phyloP scores from a whole-genome alignment of 2,797 vertebrate species.

The Catostomus latipinnis region DNA sequence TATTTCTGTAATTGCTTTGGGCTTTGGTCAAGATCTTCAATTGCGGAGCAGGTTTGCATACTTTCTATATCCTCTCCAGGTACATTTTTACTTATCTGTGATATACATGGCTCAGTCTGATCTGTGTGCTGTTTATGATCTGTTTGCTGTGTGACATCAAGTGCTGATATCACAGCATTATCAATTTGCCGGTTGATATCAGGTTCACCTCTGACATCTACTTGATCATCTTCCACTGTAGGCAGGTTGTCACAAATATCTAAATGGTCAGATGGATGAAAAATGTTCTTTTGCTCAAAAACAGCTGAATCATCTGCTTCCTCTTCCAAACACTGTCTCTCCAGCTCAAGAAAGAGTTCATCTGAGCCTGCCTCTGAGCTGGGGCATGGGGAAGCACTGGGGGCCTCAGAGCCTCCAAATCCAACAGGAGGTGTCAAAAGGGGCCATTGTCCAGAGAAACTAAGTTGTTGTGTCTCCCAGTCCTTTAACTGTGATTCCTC shows the following conservation, averaged over 20 bases:
- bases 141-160: constrained; percentile 13
- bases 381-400: constrained; percentile 75
- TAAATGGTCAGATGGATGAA: constrained; percentile 61
- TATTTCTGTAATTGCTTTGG: not conserved
- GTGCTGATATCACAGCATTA: constrained; percentile 2
- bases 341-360: constrained; percentile 81
- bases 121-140: constrained; percentile 43
- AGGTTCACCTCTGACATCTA: constrained; percentile 21
- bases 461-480: constrained; percentile 71
- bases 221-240: constrained; percentile 58
- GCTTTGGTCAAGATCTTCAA: constrained; percentile 57
- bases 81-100: constrained; percentile 38
- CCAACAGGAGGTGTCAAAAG: constrained; percentile 78
- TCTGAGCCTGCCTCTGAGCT: constrained; percentile 80
- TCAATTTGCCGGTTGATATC: constrained; percentile 11
- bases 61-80: constrained; percentile 41
- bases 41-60: constrained; percentile 31
- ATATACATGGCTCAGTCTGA: constrained; percentile 37
- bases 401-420: constrained; percentile 73
- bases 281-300: constrained; percentile 70
- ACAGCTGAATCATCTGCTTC: constrained; percentile 74
- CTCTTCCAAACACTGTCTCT: constrained; percentile 79
- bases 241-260: constrained; percentile 68
- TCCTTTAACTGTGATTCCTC: constrained; percentile 67
- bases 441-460: constrained; percentile 76